Base-by-base conservation (phyloP, 2,888 invertebrate species). In the Creontiades dilutus region DNA sequence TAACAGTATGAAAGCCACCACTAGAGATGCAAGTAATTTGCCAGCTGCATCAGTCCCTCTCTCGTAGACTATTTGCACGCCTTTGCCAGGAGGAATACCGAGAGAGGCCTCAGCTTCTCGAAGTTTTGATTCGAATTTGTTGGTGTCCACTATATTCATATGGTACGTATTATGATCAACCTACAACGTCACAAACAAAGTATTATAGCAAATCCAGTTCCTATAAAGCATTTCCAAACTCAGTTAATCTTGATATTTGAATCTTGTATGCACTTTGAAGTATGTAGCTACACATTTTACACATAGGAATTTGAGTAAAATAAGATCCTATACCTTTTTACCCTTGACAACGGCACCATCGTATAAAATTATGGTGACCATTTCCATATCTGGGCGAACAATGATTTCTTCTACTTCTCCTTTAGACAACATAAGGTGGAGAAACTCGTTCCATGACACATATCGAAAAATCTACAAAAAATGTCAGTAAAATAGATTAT, bases 361-460 rank as follows among this genome's bases (percentile, higher is more conserved):
- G 92, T 97, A 95, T 16, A 99, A 93, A 90, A 97, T 95, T 88
- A 98, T 97, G 0, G 97, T 97, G 11, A 97, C 97, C 92, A 97
- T 95, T 93, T 97, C 97, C 92, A 96, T 94, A 93, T 97, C 97
- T 0, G 98, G 98, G 68, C 96, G 94, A 0, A 98, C 96, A 91
- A 97, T 95, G 13, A 98, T 94, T 93, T 97, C 96, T 92, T 97
- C 96, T 0, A 99, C 99, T 94, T 99, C 99, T 16, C 99, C 99
- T 93, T 97, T 97, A 0, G 97, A 96, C 89, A 99, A 94, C 97
- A 99, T 97, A 91, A 98, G 96, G 93, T 98, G 96, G 0, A 98
- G 95, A 94, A 99, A 99, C 94, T 99, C 99, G 94, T 98, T 98
- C 99, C 99, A 99, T 0, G 98, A 97, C 0, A 98, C 96, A 93